phyloP scores from a whole-genome alignment of 2,888 invertebrate species.

The Tenthredo mesomela region DNA sequence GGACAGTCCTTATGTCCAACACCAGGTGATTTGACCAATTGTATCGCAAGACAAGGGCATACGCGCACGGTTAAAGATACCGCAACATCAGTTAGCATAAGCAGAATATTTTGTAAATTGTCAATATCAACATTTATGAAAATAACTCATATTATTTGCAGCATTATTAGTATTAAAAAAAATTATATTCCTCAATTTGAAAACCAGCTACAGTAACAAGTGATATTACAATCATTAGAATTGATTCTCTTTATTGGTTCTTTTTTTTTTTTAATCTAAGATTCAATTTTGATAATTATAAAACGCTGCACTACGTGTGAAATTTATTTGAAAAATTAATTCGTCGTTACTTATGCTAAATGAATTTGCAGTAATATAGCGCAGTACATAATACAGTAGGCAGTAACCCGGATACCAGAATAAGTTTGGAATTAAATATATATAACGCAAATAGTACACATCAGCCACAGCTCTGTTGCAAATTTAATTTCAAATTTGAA shows the following conservation, averaged over 20 bases:
- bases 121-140: constrained; percentile 18
- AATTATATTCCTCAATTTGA: neutral
- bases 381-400: constrained; percentile 44
- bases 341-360: constrained; percentile 56
- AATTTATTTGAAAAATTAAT: neutral
- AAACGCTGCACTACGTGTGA: neutral
- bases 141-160: neutral
- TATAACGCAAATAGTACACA: constrained; percentile 24
- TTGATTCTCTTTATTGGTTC: neutral
- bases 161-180: neutral
- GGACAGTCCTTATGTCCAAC: constrained; percentile 82
- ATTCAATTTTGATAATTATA: neutral
- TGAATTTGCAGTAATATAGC: constrained; percentile 64
- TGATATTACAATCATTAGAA: neutral
- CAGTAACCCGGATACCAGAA: constrained; percentile 53
- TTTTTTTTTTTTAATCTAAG: neutral
- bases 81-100: constrained; percentile 72
- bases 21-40: constrained; percentile 72
- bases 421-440: constrained; percentile 40
- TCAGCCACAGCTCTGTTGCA: constrained; percentile 35
- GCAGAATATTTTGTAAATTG: constrained; percentile 33
- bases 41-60: constrained; percentile 73
- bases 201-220: neutral
- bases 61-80: constrained; percentile 74
- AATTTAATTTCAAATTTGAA: neutral